Percentiles rank a stretch among this genome's conserved stretches.
Evolutionary conservation across 2,797 vertebrate genomes (phyloP).

Genomic region (Enteromius mattozi): DNA sequence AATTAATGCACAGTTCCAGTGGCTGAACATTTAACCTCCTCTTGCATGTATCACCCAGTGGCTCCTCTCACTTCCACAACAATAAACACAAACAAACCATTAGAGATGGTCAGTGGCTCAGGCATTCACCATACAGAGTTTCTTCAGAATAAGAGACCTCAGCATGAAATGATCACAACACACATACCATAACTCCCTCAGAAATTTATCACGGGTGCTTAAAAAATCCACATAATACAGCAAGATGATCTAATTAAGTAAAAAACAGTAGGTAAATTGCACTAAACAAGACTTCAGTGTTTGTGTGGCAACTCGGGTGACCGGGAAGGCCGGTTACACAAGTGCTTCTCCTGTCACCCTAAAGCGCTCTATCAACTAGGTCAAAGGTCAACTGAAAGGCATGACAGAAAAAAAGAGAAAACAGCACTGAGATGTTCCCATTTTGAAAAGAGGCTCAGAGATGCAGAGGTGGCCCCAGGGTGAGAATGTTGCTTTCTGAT

Average conservation of each 20-base stretch:
- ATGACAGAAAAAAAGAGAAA: constrained; percentile 62
- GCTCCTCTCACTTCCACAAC: constrained; percentile 58
- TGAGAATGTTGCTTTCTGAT: constrained; percentile 51
- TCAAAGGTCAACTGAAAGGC: constrained; percentile 60
- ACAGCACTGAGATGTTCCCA: constrained; percentile 55
- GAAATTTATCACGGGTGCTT: constrained; percentile 48
- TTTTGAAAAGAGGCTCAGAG: constrained; percentile 57
- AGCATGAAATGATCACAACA: constrained; percentile 56
- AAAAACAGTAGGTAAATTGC: constrained; percentile 34
- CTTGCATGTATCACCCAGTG: constrained; percentile 57
- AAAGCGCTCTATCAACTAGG: constrained; percentile 55
- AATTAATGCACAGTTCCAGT: constrained; percentile 62
- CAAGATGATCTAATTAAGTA: not conserved
- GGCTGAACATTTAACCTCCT: constrained; percentile 62
- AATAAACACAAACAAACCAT: constrained; percentile 66
- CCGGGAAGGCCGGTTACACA: constrained; percentile 40
- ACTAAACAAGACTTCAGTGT: constrained; percentile 14
- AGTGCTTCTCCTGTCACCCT: constrained; percentile 52
- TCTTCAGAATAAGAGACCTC: constrained; percentile 55
- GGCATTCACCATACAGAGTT: constrained; percentile 51
- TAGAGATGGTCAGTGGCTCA: constrained; percentile 58
- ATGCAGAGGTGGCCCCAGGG: constrained; percentile 57
- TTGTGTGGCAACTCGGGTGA: constrained; percentile 6
- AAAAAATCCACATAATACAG: constrained; percentile 7
- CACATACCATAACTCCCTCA: constrained; percentile 50